These are phyloP conservation scores for Zosterops borbonicus DNA, from an alignment of 2,113 vertebrate genomes.

Conservation along the genomic window DNA sequence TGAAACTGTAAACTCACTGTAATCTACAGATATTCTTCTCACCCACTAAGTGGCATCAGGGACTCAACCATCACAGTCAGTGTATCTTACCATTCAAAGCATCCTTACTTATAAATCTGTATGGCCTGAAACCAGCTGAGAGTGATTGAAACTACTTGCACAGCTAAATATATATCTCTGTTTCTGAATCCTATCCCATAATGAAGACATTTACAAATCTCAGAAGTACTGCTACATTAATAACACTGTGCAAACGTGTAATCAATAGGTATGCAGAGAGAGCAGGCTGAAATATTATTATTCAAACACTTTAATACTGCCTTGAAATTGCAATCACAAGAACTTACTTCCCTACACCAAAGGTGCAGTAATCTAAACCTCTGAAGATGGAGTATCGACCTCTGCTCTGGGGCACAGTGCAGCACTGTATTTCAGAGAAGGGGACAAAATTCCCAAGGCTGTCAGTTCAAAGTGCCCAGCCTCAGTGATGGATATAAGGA, in stretches of 20 bases:
- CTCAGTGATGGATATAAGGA: not conserved
- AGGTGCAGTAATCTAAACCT: not conserved
- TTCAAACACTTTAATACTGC: not conserved
- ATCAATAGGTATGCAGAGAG: not conserved
- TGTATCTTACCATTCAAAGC: not conserved
- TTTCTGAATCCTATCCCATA: slow-evolving; percentile 1
- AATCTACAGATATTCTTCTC: not conserved
- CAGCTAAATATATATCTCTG: slow-evolving; percentile 5
- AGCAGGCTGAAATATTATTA: slow-evolving; percentile 4
- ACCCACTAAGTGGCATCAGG: not conserved
- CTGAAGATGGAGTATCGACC: not conserved
- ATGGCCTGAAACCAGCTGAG: not conserved
- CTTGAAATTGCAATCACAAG: not conserved
- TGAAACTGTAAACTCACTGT: not conserved
- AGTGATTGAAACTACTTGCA: not conserved
- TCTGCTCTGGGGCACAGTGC: not conserved
- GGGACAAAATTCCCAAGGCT: not conserved
- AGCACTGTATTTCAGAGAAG: not conserved
- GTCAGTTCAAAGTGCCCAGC: not conserved
- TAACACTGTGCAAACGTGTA: not conserved
- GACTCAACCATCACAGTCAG: not conserved
- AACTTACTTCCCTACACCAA: not conserved
- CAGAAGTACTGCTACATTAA: not conserved
- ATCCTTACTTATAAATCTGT: not conserved
- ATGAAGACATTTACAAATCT: slow-evolving; percentile 8